phyloP scores from a whole-genome alignment of 2,888 invertebrate species.

The Phlogophora meticulosa region DNA sequence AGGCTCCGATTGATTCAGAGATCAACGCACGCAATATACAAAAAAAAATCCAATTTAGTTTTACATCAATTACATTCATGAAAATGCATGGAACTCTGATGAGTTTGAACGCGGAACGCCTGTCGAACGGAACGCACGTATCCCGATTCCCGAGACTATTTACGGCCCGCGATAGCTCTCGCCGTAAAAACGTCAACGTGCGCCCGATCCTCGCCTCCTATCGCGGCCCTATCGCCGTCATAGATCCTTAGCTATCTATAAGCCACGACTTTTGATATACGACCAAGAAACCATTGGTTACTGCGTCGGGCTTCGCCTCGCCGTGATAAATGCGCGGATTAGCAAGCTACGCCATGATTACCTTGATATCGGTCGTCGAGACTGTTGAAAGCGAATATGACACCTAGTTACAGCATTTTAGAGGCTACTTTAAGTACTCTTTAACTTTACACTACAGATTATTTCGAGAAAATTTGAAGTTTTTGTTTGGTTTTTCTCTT shows the following conservation, averaged over 20 bases:
- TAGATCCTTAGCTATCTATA: slow-evolving; percentile 71
- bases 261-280: slow-evolving; percentile 71
- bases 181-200: slow-evolving; percentile 87
- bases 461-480: too few species aligned
- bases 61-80: slow-evolving; percentile 65
- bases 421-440: too few species aligned
- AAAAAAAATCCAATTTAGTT: slow-evolving; percentile 60
- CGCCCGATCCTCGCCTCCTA: slow-evolving; percentile 74
- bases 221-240: slow-evolving; percentile 72
- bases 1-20: slow-evolving; percentile 14
- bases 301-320: slow-evolving; percentile 41
- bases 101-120: slow-evolving; percentile 64
- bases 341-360: slow-evolving; percentile 39
- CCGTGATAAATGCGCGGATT: slow-evolving; percentile 60
- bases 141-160: slow-evolving; percentile 73
- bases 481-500: too few species aligned
- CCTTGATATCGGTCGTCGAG: not conserved
- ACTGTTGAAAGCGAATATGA: slow-evolving; percentile 12
- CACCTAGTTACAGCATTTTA: too few species aligned
- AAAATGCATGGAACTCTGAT: slow-evolving; percentile 72
- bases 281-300: slow-evolving; percentile 67
- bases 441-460: too few species aligned
- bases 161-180: slow-evolving; percentile 81
- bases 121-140: slow-evolving; percentile 66
- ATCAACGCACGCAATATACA: slow-evolving; percentile 25